Evolutionary conservation across 2,797 vertebrate species (phyloP), one percentile per base, ranked within the genome.

Genomic region (Gymnothorax reevesii): DNA sequence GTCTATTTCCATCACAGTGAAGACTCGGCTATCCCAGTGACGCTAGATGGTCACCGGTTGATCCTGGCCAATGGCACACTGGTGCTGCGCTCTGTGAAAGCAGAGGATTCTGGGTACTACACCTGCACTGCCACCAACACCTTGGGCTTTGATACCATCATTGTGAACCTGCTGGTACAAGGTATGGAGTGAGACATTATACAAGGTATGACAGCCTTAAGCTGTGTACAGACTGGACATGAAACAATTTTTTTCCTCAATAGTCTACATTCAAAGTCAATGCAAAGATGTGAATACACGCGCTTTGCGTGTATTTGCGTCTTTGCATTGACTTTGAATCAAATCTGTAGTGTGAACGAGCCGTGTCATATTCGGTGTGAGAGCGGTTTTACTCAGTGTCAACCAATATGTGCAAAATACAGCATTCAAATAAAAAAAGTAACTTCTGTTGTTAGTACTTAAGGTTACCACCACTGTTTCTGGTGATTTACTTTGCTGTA

Each of bases 111-210:
- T 0, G 99, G 99, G 57, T 99, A 99, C 92, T 99, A 99, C 92
- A 99, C 98, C 84, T 99, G 99, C 95, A 99, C 98, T 0, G 99
- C 99, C 91, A 99, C 99, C 91, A 99, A 99, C 95, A 99, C 97
- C 0, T 96, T 98, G 88, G 98, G 98, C 87, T 99, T 99, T 0
- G 99, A 99, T 92, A 99, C 98, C 87, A 99, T 99, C 93, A 99
- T 99, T 33, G 95, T 99, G 91, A 99, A 99, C 94, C 97, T 99
- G 62, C 94, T 99, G 85, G 98, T 99, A 82, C 98, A 99, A 97
- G 99, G 99, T 99, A 94, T 91, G 90, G 87, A n/a, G 59, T 42
- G 49, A 7, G 1, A 33, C 73, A 75, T 20, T 75, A 42, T 75
- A 33, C 27, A 33, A 42, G 12, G 12, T 75, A 0, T 15, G 0